A percentile compares a stretch with the other conserved stretches of the same genome.
Evolutionary conservation across 2,113 vertebrate genomes (phyloP).

Genomic region (Capreolus pygargus): DNA sequence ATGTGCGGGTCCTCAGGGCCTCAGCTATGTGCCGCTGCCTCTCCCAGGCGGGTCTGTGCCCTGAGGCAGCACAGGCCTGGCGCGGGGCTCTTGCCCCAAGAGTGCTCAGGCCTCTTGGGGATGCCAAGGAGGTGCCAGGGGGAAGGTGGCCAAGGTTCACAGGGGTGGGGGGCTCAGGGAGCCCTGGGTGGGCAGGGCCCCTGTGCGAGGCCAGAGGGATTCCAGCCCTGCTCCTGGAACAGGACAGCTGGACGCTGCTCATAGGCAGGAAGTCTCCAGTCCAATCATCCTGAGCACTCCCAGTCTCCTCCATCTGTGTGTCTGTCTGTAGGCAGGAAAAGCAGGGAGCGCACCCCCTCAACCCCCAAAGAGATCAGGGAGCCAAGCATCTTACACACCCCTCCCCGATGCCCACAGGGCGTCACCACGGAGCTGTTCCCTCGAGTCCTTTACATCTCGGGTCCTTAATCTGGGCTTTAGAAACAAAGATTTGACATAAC

Average conservation of each 20-base stretch:
- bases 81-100: neutral
- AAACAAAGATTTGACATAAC: neutral
- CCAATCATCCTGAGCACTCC: neutral
- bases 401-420: neutral
- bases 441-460: accelerated
- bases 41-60: accelerated
- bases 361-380: neutral
- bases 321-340: neutral
- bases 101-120: neutral
- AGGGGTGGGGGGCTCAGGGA: neutral
- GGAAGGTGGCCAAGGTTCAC: neutral
- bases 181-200: neutral
- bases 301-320: neutral
- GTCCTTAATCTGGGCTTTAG: neutral
- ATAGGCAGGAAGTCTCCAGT: neutral
- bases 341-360: accelerated
- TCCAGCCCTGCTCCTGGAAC: neutral
- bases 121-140: neutral
- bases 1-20: neutral
- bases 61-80: neutral
- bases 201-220: neutral
- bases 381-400: neutral
- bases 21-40: neutral
- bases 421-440: accelerated
- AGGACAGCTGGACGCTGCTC: neutral